phyloP scores from a whole-genome alignment of 2,797 vertebrate species.

The Sebastes ruberrimus region DNA sequence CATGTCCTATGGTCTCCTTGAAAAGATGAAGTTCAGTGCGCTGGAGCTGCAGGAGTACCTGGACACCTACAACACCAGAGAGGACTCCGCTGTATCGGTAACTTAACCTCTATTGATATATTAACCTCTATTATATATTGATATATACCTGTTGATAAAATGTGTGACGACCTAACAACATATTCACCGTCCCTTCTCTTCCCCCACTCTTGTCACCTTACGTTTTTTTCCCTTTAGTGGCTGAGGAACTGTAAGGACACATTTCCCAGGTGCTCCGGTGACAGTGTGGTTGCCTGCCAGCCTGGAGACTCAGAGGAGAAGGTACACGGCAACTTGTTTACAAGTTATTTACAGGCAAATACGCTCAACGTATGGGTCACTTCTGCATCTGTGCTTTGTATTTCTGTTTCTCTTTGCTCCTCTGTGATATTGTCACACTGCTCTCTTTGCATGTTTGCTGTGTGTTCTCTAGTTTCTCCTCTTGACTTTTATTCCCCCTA shows the following conservation, averaged over 20 bases:
- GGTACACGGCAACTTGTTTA: constrained; percentile 76
- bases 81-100: constrained; percentile 94
- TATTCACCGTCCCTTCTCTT: neutral
- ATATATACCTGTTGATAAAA: neutral
- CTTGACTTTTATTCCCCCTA: neutral
- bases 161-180: neutral
- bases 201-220: neutral
- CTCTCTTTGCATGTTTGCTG: constrained; percentile 45
- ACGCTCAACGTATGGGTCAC: neutral
- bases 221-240: constrained; percentile 84
- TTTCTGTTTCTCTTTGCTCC: constrained; percentile 19
- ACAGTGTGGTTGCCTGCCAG: constrained; percentile 95
- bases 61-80: constrained; percentile 94
- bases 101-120: neutral
- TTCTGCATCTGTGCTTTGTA: neutral
- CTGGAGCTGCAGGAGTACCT: constrained; percentile 97
- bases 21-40: constrained; percentile 98
- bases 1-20: constrained; percentile 95
- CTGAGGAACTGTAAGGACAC: constrained; percentile 97
- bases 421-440: constrained; percentile 17
- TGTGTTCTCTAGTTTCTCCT: neutral
- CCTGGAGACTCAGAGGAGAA: constrained; percentile 98
- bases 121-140: too few species aligned
- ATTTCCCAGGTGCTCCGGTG: constrained; percentile 93
- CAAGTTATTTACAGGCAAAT: neutral